A percentile compares a stretch with the other conserved stretches of the same genome.
Evolutionary conservation across 2,888 invertebrate genomes (phyloP).

Genomic region (Hanleya hanleyi): DNA sequence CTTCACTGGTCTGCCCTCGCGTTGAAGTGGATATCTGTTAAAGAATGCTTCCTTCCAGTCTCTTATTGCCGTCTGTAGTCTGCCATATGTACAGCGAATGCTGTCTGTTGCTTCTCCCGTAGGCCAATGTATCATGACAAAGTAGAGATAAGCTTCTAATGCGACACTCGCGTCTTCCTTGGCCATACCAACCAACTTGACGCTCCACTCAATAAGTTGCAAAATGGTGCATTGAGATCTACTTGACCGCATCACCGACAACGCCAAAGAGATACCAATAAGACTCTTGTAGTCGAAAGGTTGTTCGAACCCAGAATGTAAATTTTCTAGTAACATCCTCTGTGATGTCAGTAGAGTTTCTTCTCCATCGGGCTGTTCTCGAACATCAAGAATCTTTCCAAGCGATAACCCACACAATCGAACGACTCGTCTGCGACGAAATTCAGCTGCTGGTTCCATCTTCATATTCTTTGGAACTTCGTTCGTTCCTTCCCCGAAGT

Average conservation of each 20-base stretch:
- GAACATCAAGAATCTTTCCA: constrained; percentile 24
- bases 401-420: constrained; percentile 39
- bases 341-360: background rate
- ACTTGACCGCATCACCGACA: background rate
- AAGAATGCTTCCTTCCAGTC: constrained; percentile 46
- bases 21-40: constrained; percentile 45
- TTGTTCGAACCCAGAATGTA: background rate
- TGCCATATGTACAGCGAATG: constrained; percentile 18
- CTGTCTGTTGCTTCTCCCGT: constrained; percentile 27
- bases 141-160: constrained; percentile 42
- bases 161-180: constrained; percentile 20
- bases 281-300: background rate
- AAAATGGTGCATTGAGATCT: constrained; percentile 12
- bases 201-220: constrained; percentile 36
- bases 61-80: constrained; percentile 35
- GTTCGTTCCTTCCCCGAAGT: constrained; percentile 49
- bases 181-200: constrained; percentile 29
- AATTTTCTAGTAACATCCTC: background rate
- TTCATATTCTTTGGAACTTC: constrained; percentile 33
- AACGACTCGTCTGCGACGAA: constrained; percentile 34
- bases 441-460: constrained; percentile 35
- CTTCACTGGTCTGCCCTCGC: constrained; percentile 27
- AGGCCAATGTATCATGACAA: constrained; percentile 44
- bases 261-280: background rate
- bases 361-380: constrained; percentile 16